Percentiles rank a stretch among this genome's conserved stretches.
Conservation (phyloP, 2,888 invertebrate species). For the Drosophila histrio region DNA sequence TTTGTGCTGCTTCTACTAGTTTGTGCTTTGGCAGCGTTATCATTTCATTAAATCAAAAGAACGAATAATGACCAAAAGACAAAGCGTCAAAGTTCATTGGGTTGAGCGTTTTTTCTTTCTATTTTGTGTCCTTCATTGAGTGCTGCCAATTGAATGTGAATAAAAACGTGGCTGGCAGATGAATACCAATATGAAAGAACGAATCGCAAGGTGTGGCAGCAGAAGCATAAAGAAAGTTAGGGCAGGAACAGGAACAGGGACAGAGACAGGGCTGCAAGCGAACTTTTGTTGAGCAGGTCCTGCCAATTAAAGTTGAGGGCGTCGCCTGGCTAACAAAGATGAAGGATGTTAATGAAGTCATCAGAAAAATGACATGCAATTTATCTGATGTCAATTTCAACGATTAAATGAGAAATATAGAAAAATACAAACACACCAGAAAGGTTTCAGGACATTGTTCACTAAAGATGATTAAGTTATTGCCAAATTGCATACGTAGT, state of each 20-base stretch:
- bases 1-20: background rate
- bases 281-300: slow-evolving; percentile 52
- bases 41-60: slow-evolving; percentile 73
- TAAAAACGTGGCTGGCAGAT: slow-evolving; percentile 38
- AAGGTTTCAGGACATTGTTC: too few relatives aligned
- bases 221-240: background rate
- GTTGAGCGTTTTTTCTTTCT: slow-evolving; percentile 8
- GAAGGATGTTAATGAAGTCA: slow-evolving; percentile 42
- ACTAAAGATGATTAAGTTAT: too few relatives aligned
- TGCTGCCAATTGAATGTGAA: slow-evolving; percentile 69
- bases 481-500: too few relatives aligned
- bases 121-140: slow-evolving; percentile 39
- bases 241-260: background rate
- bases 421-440: background rate
- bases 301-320: slow-evolving; percentile 28
- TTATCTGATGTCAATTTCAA: slow-evolving; percentile 39
- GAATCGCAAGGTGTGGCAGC: slow-evolving; percentile 4
- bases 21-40: slow-evolving; percentile 48
- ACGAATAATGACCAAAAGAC: slow-evolving; percentile 51
- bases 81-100: slow-evolving; percentile 41
- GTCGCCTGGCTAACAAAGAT: slow-evolving; percentile 2
- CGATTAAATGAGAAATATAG: background rate
- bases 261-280: slow-evolving; percentile 26
- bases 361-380: slow-evolving; percentile 51
- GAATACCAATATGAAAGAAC: slow-evolving; percentile 54